Evolutionary conservation across 2,888 invertebrate genomes (phyloP).

Genomic region (Synanthedon vespiformis): DNA sequence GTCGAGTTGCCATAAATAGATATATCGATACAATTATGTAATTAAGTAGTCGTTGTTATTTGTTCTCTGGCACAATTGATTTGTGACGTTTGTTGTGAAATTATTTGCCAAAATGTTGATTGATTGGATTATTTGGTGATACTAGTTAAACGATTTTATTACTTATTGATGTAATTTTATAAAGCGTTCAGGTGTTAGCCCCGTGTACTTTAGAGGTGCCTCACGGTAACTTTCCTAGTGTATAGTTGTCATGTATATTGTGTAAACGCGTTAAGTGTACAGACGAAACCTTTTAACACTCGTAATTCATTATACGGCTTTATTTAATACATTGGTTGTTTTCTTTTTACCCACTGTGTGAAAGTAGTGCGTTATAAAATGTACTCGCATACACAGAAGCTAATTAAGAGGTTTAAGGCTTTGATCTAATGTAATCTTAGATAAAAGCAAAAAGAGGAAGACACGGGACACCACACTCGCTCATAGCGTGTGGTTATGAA

Average conservation of each 20-base stretch:
- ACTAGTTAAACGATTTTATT: slow-evolving; percentile 48
- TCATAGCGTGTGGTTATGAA: too few species aligned
- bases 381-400: too few species aligned
- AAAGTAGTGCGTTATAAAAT: too few species aligned
- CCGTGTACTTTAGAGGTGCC: slow-evolving; percentile 37
- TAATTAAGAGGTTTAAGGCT: too few species aligned
- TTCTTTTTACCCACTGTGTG: neutral
- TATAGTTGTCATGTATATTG: slow-evolving; percentile 32
- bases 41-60: slow-evolving; percentile 24
- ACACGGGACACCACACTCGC: too few species aligned
- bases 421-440: too few species aligned
- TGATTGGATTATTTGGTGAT: slow-evolving; percentile 49
- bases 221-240: slow-evolving; percentile 26
- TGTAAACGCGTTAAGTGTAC: slow-evolving; percentile 52
- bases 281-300: slow-evolving; percentile 40
- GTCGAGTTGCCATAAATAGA: slow-evolving; percentile 43
- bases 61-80: slow-evolving; percentile 25
- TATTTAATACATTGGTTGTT: slow-evolving; percentile 23
- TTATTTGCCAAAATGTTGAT: slow-evolving; percentile 39
- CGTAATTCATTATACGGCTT: slow-evolving; percentile 58
- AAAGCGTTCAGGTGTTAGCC: slow-evolving; percentile 29
- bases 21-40: slow-evolving; percentile 18
- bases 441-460: too few species aligned
- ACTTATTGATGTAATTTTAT: slow-evolving; percentile 21
- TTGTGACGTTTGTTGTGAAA: slow-evolving; percentile 46